These are phyloP conservation scores for Actenoides lindsayi DNA, from an alignment of 2,113 vertebrate genomes.

Conservation along the genomic window DNA sequence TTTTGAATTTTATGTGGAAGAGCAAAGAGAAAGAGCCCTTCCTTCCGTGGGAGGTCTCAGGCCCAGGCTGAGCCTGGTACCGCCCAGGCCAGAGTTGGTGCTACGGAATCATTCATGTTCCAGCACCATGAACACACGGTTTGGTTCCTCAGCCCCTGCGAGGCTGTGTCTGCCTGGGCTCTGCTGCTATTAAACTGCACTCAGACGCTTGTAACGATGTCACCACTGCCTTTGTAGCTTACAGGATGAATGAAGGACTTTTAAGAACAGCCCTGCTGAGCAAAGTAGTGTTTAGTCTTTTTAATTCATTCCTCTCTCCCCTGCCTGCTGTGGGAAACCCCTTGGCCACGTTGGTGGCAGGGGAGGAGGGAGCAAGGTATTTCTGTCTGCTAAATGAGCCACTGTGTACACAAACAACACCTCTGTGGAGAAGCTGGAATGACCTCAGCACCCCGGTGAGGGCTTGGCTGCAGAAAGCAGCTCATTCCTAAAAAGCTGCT, in stretches of 20 bases:
- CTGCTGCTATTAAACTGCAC: background rate
- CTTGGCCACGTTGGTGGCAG: background rate
- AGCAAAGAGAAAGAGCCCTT: background rate
- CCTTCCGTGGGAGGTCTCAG: background rate
- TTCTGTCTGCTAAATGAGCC: background rate
- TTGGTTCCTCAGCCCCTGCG: background rate
- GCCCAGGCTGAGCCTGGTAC: background rate
- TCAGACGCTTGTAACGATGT: background rate
- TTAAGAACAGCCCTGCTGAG: background rate
- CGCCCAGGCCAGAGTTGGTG: background rate
- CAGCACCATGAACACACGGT: background rate
- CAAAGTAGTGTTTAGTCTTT: background rate
- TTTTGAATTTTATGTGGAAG: background rate
- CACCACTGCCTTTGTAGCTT: background rate
- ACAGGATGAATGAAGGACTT: background rate
- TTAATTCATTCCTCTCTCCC: background rate
- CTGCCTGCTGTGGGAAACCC: background rate
- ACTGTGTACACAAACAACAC: background rate
- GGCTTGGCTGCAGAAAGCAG: background rate
- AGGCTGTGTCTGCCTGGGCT: background rate
- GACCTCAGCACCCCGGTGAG: background rate
- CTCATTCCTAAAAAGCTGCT: background rate
- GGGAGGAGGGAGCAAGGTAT: background rate
- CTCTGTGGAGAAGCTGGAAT: background rate
- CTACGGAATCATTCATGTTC: background rate